These are phyloP conservation scores for Rhamphomyia laevipes DNA, from an alignment of 2,888 invertebrate genomes.

Conservation along the genomic window DNA sequence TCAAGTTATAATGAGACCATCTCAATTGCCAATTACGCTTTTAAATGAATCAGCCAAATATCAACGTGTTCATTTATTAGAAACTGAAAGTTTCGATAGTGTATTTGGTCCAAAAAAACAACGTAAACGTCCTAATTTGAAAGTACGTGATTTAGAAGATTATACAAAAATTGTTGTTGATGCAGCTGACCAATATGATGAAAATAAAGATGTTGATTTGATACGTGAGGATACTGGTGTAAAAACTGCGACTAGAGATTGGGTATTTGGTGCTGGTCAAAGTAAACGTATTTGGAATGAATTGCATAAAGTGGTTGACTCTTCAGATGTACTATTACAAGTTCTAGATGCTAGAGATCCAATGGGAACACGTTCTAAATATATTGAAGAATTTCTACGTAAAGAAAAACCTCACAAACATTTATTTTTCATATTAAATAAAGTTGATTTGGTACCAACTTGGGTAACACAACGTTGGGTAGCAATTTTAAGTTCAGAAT, in stretches of 20 bases:
- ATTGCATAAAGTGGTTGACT: conserved; percentile 96
- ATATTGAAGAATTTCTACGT: conserved; percentile 82
- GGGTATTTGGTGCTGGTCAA: conserved; percentile 92
- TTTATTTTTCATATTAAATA: conserved; percentile 92
- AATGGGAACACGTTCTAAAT: conserved; percentile 85
- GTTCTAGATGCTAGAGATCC: conserved; percentile 97
- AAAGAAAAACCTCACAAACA: conserved; percentile 97
- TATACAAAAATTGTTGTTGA: conserved; percentile 61
- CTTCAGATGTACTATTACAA: conserved; percentile 93
- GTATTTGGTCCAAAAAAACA: conserved; percentile 93
- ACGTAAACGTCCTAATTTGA: conserved; percentile 77
- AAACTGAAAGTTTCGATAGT: conserved; percentile 86
- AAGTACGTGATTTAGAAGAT: conserved; percentile 64
- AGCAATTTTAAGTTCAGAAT: conserved; percentile 81
- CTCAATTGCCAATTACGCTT: conserved; percentile 85
- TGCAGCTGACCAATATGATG: conserved; percentile 63
- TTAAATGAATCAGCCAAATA: conserved; percentile 86
- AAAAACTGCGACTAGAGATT: conserved; percentile 72
- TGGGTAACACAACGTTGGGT: conserved; percentile 99
- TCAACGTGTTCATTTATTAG: conserved; percentile 84
- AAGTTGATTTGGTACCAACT: conserved; percentile 90
- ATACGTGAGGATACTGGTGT: conserved; percentile 71
- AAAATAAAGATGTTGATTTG: conserved; percentile 72
- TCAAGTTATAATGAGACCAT: conserved; percentile 93
- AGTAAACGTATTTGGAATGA: conserved; percentile 99